Percentiles rank a stretch among this genome's conserved stretches.
Evolutionary conservation across 2,888 invertebrate genomes (phyloP).

Genomic region (Sminthurinus aureus): DNA sequence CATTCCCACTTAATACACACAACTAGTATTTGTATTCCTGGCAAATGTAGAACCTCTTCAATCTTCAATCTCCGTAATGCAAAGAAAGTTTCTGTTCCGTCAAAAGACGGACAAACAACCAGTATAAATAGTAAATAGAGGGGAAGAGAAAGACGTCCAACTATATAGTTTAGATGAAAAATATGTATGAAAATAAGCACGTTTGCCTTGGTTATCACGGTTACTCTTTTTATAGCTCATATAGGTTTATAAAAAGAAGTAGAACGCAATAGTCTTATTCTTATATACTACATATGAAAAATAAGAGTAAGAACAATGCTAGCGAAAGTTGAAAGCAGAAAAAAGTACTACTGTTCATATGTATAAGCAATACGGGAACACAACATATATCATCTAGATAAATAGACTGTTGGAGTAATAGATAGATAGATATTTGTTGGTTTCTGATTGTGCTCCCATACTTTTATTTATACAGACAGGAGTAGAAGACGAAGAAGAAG

Average conservation of each 20-base stretch:
- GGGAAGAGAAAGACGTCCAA: background rate
- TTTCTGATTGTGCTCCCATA: background rate
- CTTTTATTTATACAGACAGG: slow-evolving; percentile 3
- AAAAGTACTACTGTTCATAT: background rate
- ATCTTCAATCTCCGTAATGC: too few species aligned
- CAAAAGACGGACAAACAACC: too few species aligned
- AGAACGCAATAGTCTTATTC: too few species aligned
- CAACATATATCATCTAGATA: background rate
- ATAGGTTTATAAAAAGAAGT: too few species aligned
- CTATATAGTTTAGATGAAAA: background rate
- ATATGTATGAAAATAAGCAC: background rate
- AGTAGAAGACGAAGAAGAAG: background rate
- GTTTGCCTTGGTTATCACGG: too few species aligned
- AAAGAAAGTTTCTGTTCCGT: background rate
- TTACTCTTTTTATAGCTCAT: too few species aligned
- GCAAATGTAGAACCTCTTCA: too few species aligned
- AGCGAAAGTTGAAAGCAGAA: background rate
- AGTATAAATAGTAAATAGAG: background rate
- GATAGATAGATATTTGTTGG: background rate
- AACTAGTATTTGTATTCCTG: too few species aligned
- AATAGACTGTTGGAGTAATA: slow-evolving; percentile 1
- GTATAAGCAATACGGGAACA: too few species aligned
- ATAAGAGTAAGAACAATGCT: background rate
- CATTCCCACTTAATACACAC: background rate
- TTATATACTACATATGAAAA: too few species aligned